A percentile compares a stretch with the other conserved stretches of the same genome.
These are phyloP conservation scores for Calycopis cecrops DNA, from an alignment of 1,140 invertebrate genomes.

Conservation along the genomic window DNA sequence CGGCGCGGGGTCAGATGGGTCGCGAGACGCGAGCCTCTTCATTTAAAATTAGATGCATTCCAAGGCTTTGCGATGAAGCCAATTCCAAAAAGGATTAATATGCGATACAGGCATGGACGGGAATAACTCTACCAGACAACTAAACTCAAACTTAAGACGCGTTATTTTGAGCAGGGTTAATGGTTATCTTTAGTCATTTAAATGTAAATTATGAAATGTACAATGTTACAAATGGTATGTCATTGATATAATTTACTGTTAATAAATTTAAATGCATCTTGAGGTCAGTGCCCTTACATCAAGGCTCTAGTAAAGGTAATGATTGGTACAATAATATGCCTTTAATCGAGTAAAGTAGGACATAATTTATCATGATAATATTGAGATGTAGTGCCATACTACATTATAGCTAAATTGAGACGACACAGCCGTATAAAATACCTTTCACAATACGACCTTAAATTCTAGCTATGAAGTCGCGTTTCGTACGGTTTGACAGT, in stretches of 20 bases:
- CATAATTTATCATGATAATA: no score
- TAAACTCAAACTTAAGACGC: slow-evolving; percentile 38
- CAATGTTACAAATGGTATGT: slow-evolving; percentile 1
- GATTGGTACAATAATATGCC: neutral
- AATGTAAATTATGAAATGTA: slow-evolving; percentile 10
- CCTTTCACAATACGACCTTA: no score
- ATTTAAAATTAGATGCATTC: slow-evolving; percentile 74
- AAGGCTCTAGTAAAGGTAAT: slow-evolving; percentile 38
- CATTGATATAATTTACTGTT: slow-evolving; percentile 18
- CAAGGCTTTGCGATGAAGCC: slow-evolving; percentile 56
- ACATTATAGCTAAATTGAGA: no score
- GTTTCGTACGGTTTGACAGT: no score
- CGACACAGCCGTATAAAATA: no score
- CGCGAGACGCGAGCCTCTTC: slow-evolving; percentile 70
- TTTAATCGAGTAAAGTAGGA: no score
- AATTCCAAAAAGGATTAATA: slow-evolving; percentile 51
- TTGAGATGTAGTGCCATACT: no score
- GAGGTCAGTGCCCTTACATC: slow-evolving; percentile 50
- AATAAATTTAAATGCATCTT: slow-evolving; percentile 6
- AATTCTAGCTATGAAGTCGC: no score
- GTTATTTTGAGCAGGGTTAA: slow-evolving; percentile 66
- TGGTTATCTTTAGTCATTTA: slow-evolving; percentile 44
- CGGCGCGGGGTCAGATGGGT: slow-evolving; percentile 66
- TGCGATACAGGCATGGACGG: slow-evolving; percentile 37
- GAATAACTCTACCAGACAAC: slow-evolving; percentile 61